A percentile compares a stretch with the other conserved stretches of the same genome.
These are phyloP conservation scores for Anhinga rufa DNA, from an alignment of 2,113 vertebrate genomes.

Conservation along the genomic window DNA sequence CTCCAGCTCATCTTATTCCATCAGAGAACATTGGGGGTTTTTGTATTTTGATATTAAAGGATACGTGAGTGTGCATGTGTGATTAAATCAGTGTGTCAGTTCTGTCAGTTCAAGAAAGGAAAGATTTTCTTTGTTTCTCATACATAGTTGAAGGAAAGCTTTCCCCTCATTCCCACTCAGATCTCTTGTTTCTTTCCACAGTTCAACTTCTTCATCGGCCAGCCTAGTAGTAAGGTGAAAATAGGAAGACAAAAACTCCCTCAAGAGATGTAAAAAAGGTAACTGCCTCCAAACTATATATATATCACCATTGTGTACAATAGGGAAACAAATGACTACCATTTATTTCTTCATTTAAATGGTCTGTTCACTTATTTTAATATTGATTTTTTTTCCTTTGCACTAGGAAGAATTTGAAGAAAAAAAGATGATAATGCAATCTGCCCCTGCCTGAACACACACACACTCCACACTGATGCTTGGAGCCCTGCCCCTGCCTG, in stretches of 20 bases:
- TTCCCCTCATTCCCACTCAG: too few relatives aligned
- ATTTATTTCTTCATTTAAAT: slow-evolving; percentile 15
- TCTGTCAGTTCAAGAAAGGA: neutral
- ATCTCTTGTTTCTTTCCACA: neutral
- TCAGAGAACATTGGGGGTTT: accelerated
- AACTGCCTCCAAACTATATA: neutral
- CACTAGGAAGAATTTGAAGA: neutral
- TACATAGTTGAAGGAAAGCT: neutral
- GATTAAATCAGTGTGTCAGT: neutral
- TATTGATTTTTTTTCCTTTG: neutral
- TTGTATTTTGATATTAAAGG: neutral
- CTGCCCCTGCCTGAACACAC: neutral
- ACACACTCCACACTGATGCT: neutral
- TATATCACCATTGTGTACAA: neutral
- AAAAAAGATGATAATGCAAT: neutral
- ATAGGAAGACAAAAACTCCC: neutral
- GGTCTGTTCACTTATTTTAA: neutral
- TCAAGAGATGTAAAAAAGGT: neutral
- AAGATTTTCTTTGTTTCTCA: neutral
- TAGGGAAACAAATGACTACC: neutral
- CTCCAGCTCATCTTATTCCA: neutral
- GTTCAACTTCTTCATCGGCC: neutral
- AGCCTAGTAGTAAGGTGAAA: neutral
- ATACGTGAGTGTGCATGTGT: accelerated
- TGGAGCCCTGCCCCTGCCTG: neutral